phyloP scores from a whole-genome alignment of 2,113 vertebrate genomes.

The Phalacrocorax brasilianus region DNA sequence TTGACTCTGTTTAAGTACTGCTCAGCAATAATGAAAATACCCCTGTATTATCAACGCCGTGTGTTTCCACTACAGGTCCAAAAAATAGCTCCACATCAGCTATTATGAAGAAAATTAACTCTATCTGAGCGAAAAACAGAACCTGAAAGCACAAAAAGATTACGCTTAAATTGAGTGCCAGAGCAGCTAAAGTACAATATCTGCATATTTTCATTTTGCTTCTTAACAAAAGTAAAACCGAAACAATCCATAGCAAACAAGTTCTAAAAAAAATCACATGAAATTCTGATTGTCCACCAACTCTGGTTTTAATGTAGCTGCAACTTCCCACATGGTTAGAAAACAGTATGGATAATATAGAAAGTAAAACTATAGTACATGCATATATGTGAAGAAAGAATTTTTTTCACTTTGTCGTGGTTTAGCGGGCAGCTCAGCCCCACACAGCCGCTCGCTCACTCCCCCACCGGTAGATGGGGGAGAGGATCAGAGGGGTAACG shows the following conservation, averaged over 20 bases:
- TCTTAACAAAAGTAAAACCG: not conserved
- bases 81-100: no score
- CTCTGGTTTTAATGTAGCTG: not conserved
- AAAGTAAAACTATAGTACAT: not conserved
- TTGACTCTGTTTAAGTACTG: no score
- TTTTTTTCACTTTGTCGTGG: not conserved
- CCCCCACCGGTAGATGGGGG: no score
- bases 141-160: not conserved
- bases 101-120: no score
- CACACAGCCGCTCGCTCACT: no score
- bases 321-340: not conserved
- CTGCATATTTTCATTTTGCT: not conserved
- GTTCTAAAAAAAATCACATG: not conserved
- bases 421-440: no score
- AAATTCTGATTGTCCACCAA: not conserved
- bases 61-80: no score
- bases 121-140: no score
- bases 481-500: no score
- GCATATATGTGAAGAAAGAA: not conserved
- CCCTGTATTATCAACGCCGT: no score
- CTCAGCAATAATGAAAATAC: no score
- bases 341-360: not conserved
- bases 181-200: not conserved
- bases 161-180: not conserved
- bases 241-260: not conserved